Conservation (phyloP, 1,140 invertebrate genomes). For the Philopotamus ludificatus region DNA sequence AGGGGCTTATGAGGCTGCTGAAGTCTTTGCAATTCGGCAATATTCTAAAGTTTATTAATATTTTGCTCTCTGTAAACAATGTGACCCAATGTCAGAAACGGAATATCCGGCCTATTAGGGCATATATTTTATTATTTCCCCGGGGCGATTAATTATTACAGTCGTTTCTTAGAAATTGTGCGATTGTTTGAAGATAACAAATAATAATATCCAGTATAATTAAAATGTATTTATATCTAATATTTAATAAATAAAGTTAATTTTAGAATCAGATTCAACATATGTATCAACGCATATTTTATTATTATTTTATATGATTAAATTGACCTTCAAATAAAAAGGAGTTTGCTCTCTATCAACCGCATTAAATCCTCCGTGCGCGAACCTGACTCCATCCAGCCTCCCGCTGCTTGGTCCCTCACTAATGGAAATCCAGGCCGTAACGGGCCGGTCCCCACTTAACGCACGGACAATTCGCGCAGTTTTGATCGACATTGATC, state of each 20-base stretch:
- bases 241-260: too few species aligned
- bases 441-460: not conserved
- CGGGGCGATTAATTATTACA: too few species aligned
- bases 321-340: too few species aligned
- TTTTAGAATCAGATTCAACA: too few species aligned
- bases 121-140: not conserved
- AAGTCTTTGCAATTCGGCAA: not conserved
- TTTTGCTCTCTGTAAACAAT: not conserved
- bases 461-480: constrained; percentile 3
- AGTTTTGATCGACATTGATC: constrained; percentile 16
- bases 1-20: not conserved
- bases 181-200: too few species aligned
- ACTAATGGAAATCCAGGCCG: constrained; percentile 17
- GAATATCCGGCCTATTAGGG: not conserved
- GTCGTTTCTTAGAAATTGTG: too few species aligned
- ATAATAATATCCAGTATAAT: too few species aligned
- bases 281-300: too few species aligned
- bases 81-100: too few species aligned
- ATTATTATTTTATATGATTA: too few species aligned
- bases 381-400: not conserved
- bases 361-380: not conserved
- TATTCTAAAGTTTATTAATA: not conserved
- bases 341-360: not conserved
- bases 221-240: too few species aligned
- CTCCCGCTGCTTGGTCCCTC: not conserved